Percentiles rank a stretch among this genome's conserved stretches.
Conservation (phyloP, 2,113 vertebrate genomes). For the Ciconia maguari region DNA sequence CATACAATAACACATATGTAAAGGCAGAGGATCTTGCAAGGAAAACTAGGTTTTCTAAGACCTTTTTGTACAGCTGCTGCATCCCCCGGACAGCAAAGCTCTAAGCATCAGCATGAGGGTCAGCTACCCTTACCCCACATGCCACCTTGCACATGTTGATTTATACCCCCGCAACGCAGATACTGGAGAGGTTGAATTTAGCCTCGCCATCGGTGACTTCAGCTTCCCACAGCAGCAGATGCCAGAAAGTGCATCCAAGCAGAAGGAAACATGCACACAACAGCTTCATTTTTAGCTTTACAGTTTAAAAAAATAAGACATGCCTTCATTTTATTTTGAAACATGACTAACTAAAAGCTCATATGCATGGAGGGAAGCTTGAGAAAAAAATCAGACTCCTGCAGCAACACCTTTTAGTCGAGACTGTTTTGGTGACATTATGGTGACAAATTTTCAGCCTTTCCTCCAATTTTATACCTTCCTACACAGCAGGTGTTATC, state of each 20-base stretch:
- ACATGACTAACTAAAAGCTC: not conserved
- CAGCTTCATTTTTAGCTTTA: slow-evolving; percentile 21
- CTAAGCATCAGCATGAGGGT: not conserved
- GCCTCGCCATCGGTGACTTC: not conserved
- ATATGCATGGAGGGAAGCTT: not conserved
- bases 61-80: not conserved
- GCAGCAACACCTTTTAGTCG: not conserved
- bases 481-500: slow-evolving; percentile 16
- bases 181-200: not conserved
- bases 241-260: not conserved
- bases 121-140: not conserved
- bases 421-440: not conserved
- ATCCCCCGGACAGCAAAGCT: not conserved
- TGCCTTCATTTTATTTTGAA: slow-evolving; percentile 8
- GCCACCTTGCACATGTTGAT: not conserved
- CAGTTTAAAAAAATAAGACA: not conserved
- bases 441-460: not conserved
- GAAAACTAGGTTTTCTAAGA: not conserved
- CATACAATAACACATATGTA: not conserved
- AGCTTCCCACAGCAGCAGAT: not conserved
- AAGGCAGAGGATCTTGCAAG: not conserved
- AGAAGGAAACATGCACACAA: not conserved
- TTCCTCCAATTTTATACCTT: slow-evolving; percentile 28
- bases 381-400: not conserved
- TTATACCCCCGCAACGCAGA: not conserved